Evolutionary conservation across 2,888 invertebrate genomes (phyloP).

Genomic region (Cremastinae sp.): DNA sequence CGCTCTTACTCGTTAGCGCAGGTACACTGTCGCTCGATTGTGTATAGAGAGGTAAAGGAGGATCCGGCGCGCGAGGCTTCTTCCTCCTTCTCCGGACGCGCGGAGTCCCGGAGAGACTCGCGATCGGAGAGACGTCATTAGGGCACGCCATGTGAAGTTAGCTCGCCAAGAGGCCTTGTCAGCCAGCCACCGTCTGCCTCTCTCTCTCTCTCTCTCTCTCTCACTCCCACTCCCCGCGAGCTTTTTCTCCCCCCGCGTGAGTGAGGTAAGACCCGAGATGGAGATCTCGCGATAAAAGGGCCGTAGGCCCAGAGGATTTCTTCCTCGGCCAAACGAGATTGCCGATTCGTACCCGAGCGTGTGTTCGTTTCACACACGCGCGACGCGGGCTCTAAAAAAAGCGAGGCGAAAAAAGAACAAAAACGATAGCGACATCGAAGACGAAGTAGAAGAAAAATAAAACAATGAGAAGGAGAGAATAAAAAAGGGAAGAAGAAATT

Average conservation of each 20-base stretch:
- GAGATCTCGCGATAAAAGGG: slow-evolving; percentile 59
- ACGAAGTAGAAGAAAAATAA: slow-evolving; percentile 33
- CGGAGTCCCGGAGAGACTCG: slow-evolving; percentile 69
- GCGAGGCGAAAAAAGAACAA: slow-evolving; percentile 16
- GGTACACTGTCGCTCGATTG: slow-evolving; percentile 7
- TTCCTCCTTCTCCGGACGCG: slow-evolving; percentile 12
- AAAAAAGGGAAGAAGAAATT: slow-evolving; percentile 54
- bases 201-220: slow-evolving; percentile 4
- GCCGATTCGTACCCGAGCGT: slow-evolving; percentile 47
- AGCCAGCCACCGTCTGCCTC: slow-evolving; percentile 42
- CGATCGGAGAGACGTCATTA: slow-evolving; percentile 78
- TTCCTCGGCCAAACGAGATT: slow-evolving; percentile 27
- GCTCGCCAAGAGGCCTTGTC: slow-evolving; percentile 48
- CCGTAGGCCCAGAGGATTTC: slow-evolving; percentile 49
- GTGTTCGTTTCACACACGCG: no score
- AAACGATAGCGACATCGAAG: no score
- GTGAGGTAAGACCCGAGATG: slow-evolving; percentile 45
- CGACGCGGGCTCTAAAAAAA: no score
- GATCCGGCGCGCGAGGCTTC: slow-evolving; percentile 75
- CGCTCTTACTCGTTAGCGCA: slow-evolving; percentile 40
- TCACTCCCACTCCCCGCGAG: neutral
- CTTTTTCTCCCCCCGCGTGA: slow-evolving; percentile 3
- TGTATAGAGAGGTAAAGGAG: slow-evolving; percentile 64
- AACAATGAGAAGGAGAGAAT: slow-evolving; percentile 39
- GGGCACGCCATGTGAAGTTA: slow-evolving; percentile 77